A percentile compares a stretch with the other conserved stretches of the same genome.
Conservation (phyloP, 2,113 vertebrate species). For the Petroica traversi region DNA sequence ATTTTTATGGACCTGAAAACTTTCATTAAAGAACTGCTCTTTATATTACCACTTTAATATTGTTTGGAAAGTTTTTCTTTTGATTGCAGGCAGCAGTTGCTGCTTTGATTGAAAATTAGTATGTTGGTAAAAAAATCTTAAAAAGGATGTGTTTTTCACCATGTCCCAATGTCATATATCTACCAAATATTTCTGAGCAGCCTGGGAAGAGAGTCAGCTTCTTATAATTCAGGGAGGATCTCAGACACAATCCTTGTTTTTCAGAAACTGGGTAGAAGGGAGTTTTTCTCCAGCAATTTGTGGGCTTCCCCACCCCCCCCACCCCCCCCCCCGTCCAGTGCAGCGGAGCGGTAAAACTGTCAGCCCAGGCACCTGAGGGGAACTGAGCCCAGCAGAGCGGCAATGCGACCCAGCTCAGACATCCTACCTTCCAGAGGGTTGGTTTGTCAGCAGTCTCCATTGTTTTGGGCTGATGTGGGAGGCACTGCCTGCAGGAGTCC, state of each 20-base stretch:
- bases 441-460: background rate
- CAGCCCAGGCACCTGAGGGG: rapidly evolving
- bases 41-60: background rate
- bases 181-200: background rate
- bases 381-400: rapidly evolving
- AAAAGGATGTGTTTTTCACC: background rate
- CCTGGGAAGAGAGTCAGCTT: background rate
- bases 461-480: background rate
- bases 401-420: rapidly evolving
- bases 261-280: background rate
- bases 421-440: background rate
- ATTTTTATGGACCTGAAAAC: background rate
- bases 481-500: rapidly evolving
- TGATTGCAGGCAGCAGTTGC: background rate
- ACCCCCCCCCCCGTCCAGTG: rapidly evolving
- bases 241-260: background rate
- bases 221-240: background rate
- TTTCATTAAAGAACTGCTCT: background rate
- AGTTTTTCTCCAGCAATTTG: background rate
- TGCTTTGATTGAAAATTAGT: background rate
- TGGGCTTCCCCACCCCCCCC: no score
- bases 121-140: background rate
- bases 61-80: background rate
- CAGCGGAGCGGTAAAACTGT: rapidly evolving
- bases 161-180: background rate